Percentiles rank a stretch among this genome's conserved stretches.
Conservation (phyloP, 2,888 invertebrate genomes). For the Ariolimax columbianus region DNA sequence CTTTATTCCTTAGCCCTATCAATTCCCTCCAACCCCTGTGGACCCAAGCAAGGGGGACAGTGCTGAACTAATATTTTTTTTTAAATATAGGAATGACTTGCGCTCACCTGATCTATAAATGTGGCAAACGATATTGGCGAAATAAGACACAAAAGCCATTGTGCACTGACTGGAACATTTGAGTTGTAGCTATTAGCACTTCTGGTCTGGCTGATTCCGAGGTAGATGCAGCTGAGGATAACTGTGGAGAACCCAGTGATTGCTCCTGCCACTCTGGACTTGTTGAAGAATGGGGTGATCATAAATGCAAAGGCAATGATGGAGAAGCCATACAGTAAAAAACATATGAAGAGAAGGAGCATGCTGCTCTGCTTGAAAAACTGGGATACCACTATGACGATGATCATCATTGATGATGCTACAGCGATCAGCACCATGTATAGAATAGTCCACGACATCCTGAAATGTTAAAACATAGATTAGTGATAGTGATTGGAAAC, state of each 20-base stretch:
- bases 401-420: constrained; percentile 82
- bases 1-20: no score
- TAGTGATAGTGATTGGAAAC: background rate
- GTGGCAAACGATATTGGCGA: constrained; percentile 90
- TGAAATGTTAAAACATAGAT: constrained; percentile 73
- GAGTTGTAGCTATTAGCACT: constrained; percentile 63
- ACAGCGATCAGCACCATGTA: constrained; percentile 86
- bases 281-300: constrained; percentile 91
- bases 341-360: constrained; percentile 87
- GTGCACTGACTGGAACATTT: constrained; percentile 82
- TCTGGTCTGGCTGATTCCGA: constrained; percentile 85
- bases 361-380: constrained; percentile 89
- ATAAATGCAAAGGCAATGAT: constrained; percentile 90
- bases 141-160: constrained; percentile 88
- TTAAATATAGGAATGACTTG: no score
- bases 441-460: constrained; percentile 90
- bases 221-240: constrained; percentile 88
- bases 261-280: constrained; percentile 83
- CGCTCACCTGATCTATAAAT: constrained; percentile 88
- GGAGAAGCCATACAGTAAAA: constrained; percentile 88
- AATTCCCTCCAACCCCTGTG: no score
- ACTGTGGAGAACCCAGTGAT: constrained; percentile 88
- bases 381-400: constrained; percentile 81
- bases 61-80: no score
- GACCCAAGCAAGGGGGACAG: no score